Conservation (phyloP, 2,797 vertebrate genomes). For the Mus caroli region DNA sequence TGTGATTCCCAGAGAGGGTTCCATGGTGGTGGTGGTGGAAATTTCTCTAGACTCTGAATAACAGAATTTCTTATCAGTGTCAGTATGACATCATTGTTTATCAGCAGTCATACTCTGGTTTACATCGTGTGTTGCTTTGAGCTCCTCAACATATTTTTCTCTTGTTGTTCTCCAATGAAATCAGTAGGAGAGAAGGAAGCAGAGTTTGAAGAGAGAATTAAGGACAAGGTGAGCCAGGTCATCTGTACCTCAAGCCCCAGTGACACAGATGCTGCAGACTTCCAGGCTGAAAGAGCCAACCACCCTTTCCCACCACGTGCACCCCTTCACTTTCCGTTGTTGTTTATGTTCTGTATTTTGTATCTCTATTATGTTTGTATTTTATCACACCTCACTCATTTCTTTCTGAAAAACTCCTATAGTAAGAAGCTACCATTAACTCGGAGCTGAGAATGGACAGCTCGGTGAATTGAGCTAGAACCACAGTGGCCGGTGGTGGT, state of each 20-base stretch:
- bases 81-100: background rate
- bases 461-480: background rate
- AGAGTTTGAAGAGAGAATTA: background rate
- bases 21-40: background rate
- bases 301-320: too few relatives aligned
- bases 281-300: background rate
- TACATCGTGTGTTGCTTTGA: constrained; percentile 44
- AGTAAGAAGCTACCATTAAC: background rate
- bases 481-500: background rate
- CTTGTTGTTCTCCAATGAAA: constrained; percentile 32
- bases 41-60: constrained; percentile 33
- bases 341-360: background rate
- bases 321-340: too few relatives aligned
- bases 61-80: constrained; percentile 17
- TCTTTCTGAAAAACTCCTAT: background rate
- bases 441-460: background rate
- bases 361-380: background rate
- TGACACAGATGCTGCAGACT: background rate
- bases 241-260: background rate
- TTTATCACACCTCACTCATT: background rate
- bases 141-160: constrained; percentile 3
- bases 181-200: background rate
- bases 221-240: background rate
- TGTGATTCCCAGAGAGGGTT: background rate
- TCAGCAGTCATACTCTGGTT: background rate